Conservation (phyloP, 1,140 invertebrate species). For the Helicorthomorpha holstii region DNA sequence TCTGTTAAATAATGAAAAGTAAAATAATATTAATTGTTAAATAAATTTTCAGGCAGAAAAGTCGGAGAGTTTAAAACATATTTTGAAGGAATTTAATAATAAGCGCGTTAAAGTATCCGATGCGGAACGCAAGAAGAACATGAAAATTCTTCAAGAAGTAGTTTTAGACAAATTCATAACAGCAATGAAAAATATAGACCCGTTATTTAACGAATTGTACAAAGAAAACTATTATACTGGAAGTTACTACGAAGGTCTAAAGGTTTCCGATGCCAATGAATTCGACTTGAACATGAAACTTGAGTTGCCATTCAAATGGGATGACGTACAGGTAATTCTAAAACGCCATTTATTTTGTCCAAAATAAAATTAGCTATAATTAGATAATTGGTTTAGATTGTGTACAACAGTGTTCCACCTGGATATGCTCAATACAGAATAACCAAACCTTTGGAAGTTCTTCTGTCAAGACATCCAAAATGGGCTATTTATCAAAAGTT, state of each 20-base stretch:
- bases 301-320: background rate
- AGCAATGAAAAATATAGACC: background rate
- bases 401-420: background rate
- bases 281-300: conserved; percentile 12
- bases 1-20: too few species aligned
- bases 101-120: too few species aligned
- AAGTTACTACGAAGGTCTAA: conserved; percentile 11
- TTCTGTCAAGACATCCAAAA: background rate
- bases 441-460: background rate
- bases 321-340: conserved; percentile 2
- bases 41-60: too few species aligned
- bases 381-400: background rate
- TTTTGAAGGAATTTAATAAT: too few species aligned
- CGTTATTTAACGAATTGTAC: background rate
- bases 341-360: background rate
- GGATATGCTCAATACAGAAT: background rate
- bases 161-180: too few species aligned
- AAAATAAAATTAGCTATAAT: background rate
- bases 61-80: too few species aligned
- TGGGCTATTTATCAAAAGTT: background rate
- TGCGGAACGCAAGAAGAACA: too few species aligned
- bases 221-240: conserved; percentile 7
- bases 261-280: conserved; percentile 10
- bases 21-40: too few species aligned
- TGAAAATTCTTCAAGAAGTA: too few species aligned